Evolutionary conservation across 2,113 vertebrate genomes (phyloP).

Genomic region (Odocoileus hemionus): DNA sequence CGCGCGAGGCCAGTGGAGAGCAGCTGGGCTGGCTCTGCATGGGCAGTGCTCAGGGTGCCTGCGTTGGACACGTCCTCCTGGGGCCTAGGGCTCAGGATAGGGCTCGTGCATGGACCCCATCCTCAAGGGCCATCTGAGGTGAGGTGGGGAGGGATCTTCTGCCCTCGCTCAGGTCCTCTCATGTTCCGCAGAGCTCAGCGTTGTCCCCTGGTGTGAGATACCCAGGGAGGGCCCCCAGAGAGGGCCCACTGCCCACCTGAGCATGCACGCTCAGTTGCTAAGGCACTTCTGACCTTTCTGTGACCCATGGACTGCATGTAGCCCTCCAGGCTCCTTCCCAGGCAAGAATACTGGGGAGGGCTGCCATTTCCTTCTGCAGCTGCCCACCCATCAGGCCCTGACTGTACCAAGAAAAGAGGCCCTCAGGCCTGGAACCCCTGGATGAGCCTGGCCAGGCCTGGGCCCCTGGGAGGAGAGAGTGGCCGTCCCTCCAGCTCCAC

Average conservation of each 20-base stretch:
- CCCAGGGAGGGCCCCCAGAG: rapidly evolving
- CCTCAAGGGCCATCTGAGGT: background rate
- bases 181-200: rapidly evolving
- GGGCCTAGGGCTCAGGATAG: background rate
- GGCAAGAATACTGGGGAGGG: background rate
- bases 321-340: background rate
- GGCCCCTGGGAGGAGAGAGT: background rate
- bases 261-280: background rate
- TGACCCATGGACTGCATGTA: background rate
- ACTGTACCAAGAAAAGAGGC: background rate
- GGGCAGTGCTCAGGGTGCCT: rapidly evolving
- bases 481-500: background rate
- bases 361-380: background rate
- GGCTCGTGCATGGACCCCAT: background rate
- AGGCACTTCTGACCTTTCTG: background rate
- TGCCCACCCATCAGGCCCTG: background rate
- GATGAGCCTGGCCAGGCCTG: background rate
- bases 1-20: rapidly evolving
- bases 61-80: background rate
- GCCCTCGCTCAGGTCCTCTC: background rate
- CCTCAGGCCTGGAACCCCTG: background rate
- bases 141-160: too few species aligned
- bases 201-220: rapidly evolving
- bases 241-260: background rate
- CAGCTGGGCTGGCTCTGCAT: background rate